These are phyloP conservation scores for Phoxinus phoxinus DNA, from an alignment of 2,113 vertebrate species.

Conservation along the genomic window DNA sequence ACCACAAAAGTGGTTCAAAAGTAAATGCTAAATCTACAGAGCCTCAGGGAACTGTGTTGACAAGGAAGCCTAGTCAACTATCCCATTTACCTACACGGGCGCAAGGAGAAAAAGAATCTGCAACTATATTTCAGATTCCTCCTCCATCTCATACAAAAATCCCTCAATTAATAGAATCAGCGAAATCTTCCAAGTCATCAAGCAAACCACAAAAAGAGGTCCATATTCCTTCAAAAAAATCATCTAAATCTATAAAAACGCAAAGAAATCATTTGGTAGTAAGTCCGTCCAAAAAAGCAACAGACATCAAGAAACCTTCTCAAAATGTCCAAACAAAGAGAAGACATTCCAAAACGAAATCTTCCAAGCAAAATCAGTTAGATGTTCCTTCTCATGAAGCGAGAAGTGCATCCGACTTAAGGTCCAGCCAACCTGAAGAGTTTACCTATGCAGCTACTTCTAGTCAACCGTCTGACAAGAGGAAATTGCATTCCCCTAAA, in stretches of 20 bases:
- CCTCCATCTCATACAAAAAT: slow-evolving; percentile 26
- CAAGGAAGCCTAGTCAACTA: not conserved
- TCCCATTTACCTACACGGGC: not conserved
- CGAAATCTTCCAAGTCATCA: not conserved
- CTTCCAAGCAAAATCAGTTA: slow-evolving; percentile 27
- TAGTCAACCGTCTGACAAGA: slow-evolving; percentile 41
- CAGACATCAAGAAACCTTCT: slow-evolving; percentile 40
- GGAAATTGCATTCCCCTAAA: not conserved
- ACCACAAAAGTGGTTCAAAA: not conserved
- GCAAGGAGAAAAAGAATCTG: not conserved
- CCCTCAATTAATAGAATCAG: not conserved
- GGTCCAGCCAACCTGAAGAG: not conserved
- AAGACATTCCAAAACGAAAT: slow-evolving; percentile 24
- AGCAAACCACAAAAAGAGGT: not conserved
- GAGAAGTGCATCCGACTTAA: not conserved
- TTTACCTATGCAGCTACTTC: slow-evolving; percentile 31
- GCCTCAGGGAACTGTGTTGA: not conserved
- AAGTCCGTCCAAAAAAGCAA: not conserved
- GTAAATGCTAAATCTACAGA: not conserved
- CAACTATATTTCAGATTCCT: slow-evolving; percentile 44
- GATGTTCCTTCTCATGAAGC: slow-evolving; percentile 41
- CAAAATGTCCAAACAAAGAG: slow-evolving; percentile 42
- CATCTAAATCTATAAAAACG: slow-evolving; percentile 9
- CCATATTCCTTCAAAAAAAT: not conserved
- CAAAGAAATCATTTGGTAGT: not conserved